Evolutionary conservation across 2,113 vertebrate species (phyloP), one percentile per base, ranked within the genome.

Genomic region (Bothrops jararaca): DNA sequence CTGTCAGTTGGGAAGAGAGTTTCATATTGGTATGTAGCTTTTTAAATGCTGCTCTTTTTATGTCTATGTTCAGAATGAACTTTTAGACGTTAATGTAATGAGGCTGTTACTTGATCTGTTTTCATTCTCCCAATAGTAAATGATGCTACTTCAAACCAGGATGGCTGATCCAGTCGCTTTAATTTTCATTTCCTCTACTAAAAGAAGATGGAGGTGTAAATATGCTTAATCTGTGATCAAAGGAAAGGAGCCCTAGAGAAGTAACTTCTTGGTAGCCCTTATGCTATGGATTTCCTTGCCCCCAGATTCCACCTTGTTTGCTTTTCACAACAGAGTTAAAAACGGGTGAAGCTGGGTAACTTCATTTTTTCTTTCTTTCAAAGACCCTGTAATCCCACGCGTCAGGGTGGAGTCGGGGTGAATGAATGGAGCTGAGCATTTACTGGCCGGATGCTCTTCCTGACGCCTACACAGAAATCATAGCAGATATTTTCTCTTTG

Each of bases 1-100:
- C 93, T 92, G 94, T 93, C 94, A 95, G 95, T 94, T 93, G 56
- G 13, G 9, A 89, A 26, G 10, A 56, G 13, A 80, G 12, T 9
- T 26, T 24, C 50, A 42, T 58, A 50, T 8, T 1, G 48, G 8
- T 9, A 50, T 10, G 7, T 50, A 9, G 52, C 29, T 85, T 58
- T 29, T 2, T 4, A 23, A 52, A 52, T 1, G 23, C 4, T 42
- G 24, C 86, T 58, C 24, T 89, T 26, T 5, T 60, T 15, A 39
- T 3, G 53, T 42, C 15, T 53, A 42, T 88, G 34, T 24, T 86
- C 29, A 60, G 13, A 86, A 6, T n/a, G 13, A 20, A 18, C 48
- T 53, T 52, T 92, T 34, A 58, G 53, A 52, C 9, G 9, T 50
- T 29, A 58, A 9, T 22, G 42, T 50, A 48, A 23, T 12, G 26